Conservation (phyloP, 2,113 vertebrate genomes). For the Onychostruthus taczanowskii region DNA sequence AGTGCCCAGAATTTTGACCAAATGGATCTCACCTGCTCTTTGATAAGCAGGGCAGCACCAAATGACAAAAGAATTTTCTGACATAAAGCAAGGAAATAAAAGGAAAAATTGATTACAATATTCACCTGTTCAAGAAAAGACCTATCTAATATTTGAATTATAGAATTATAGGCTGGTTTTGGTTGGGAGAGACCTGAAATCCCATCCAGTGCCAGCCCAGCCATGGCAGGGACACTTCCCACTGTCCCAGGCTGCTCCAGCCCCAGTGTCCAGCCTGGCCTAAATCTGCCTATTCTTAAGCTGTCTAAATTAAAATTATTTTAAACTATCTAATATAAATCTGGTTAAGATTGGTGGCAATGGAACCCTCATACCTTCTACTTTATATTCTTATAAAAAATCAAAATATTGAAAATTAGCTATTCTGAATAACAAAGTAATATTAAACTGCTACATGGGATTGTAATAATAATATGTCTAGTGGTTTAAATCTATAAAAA, state of each 20-base stretch:
- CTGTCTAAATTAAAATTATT: not conserved
- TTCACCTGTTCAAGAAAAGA: not conserved
- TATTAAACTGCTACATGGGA: not conserved
- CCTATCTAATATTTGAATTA: not conserved
- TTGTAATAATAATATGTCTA: not conserved
- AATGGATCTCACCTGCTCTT: not conserved
- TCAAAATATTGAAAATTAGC: not conserved
- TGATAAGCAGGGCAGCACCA: not conserved
- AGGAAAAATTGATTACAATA: not conserved
- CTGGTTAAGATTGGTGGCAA: not conserved
- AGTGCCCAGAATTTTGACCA: not conserved
- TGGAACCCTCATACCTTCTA: not conserved
- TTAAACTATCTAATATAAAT: not conserved
- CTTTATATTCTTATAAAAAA: not conserved
- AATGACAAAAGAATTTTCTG: not conserved
- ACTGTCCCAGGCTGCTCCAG: not conserved
- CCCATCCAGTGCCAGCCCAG: accelerated
- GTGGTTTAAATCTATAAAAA: not conserved
- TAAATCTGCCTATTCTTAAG: not conserved
- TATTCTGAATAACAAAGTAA: not conserved
- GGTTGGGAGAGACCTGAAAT: accelerated
- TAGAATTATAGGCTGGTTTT: not conserved
- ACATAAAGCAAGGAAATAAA: not conserved
- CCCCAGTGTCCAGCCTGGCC: no score
- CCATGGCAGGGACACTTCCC: not conserved